Conservation (phyloP, 2,113 vertebrate genomes). For the Engystomops pustulosus region DNA sequence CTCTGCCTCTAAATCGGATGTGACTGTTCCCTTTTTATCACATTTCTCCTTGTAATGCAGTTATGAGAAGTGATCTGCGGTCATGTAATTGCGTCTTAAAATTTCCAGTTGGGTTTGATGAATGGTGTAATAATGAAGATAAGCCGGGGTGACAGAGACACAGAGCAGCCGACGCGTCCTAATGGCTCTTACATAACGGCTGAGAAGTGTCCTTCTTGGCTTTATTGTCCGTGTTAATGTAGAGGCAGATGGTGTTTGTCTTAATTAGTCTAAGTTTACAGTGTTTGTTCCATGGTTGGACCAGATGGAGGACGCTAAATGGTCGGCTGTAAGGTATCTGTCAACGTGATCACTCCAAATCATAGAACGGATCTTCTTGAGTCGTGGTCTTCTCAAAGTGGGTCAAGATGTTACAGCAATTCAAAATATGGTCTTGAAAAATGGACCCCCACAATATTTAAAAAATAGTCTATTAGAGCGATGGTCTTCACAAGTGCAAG, state of each 20-base stretch:
- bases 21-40: slow-evolving; percentile 32
- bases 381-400: neutral
- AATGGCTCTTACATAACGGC: slow-evolving; percentile 11
- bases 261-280: neutral
- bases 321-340: neutral
- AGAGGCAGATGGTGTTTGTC: neutral
- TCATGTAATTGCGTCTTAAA: slow-evolving; percentile 16
- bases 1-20: neutral
- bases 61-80: neutral
- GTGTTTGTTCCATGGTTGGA: neutral
- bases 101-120: slow-evolving; percentile 22
- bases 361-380: no score
- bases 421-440: neutral
- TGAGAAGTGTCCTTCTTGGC: neutral
- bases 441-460: neutral
- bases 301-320: neutral
- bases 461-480: neutral
- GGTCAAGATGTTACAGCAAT: neutral
- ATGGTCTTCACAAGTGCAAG: neutral
- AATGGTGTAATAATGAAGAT: neutral
- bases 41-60: neutral
- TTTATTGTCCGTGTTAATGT: neutral
- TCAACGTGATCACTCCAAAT: neutral
- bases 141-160: neutral
- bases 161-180: neutral